phyloP scores from a whole-genome alignment of 2,797 vertebrate genomes.

The Sylvia borin region DNA sequence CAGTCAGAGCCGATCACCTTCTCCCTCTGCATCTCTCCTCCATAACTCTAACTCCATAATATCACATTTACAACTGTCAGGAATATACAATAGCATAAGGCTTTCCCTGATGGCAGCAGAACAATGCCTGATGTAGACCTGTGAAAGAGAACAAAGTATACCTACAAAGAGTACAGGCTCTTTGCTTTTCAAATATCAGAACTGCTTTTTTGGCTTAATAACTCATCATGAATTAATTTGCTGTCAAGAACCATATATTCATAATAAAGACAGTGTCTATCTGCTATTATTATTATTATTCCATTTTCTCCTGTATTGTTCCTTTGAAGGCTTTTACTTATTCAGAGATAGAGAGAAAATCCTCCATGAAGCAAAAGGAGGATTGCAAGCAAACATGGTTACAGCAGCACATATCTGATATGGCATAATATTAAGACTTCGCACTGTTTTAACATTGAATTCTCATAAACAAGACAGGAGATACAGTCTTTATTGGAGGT shows the following conservation, averaged over 20 bases:
- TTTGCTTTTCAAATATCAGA: conserved; percentile 46
- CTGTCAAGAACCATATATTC: neutral
- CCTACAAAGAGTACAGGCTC: neutral
- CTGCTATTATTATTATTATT: conserved; percentile 36
- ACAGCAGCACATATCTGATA: neutral
- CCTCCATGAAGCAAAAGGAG: neutral
- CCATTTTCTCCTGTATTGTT: neutral
- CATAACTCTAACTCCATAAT: neutral
- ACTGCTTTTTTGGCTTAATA: conserved; percentile 43
- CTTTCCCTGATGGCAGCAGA: conserved; percentile 25
- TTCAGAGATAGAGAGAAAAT: neutral
- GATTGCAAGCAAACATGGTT: neutral
- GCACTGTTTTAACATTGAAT: neutral
- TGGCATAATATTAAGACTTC: neutral
- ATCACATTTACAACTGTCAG: conserved; percentile 46
- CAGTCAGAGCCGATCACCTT: conserved; percentile 8
- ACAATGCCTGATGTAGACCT: neutral
- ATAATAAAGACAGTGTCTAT: neutral
- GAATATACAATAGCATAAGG: neutral
- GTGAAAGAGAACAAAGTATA: conserved; percentile 12
- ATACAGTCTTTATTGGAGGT: neutral
- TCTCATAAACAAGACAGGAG: neutral
- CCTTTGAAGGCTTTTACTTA: neutral
- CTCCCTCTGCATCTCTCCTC: neutral
- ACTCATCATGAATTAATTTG: conserved; percentile 38